Percentiles rank a stretch among this genome's conserved stretches.
These are phyloP conservation scores for Silurus aristotelis DNA, from an alignment of 2,797 vertebrate species.

Conservation along the genomic window DNA sequence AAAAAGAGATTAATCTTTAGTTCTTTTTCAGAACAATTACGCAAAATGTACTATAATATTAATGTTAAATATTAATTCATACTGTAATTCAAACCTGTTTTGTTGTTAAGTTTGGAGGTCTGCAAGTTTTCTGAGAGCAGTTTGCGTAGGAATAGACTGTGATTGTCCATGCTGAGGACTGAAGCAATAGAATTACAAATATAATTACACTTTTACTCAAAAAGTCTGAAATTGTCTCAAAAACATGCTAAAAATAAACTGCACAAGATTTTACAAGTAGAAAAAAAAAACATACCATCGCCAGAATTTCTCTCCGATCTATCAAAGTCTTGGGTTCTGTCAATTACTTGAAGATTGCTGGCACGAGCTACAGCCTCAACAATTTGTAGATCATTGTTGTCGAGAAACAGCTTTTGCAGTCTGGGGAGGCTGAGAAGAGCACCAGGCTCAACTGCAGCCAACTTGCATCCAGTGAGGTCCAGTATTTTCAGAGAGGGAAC, in stretches of 20 bases:
- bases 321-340: constrained; percentile 30
- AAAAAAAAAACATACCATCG: constrained; percentile 41
- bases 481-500: constrained; percentile 59
- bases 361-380: constrained; percentile 63
- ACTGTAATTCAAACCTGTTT: background rate
- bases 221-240: background rate
- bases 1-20: background rate
- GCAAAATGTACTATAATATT: background rate
- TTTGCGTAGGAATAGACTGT: constrained; percentile 43
- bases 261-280: background rate
- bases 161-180: constrained; percentile 19
- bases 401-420: constrained; percentile 64
- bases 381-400: constrained; percentile 61
- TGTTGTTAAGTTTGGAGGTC: background rate
- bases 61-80: too few relatives aligned
- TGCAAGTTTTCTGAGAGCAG: background rate
- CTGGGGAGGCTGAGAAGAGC: constrained; percentile 62
- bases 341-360: constrained; percentile 45
- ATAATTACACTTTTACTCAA: background rate
- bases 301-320: constrained; percentile 20
- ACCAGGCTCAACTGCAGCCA: constrained; percentile 55
- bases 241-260: background rate
- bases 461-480: constrained; percentile 71
- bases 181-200: background rate
- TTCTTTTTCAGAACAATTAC: background rate